Conservation (phyloP, 1,140 invertebrate species). For the Drosophila saltans region DNA sequence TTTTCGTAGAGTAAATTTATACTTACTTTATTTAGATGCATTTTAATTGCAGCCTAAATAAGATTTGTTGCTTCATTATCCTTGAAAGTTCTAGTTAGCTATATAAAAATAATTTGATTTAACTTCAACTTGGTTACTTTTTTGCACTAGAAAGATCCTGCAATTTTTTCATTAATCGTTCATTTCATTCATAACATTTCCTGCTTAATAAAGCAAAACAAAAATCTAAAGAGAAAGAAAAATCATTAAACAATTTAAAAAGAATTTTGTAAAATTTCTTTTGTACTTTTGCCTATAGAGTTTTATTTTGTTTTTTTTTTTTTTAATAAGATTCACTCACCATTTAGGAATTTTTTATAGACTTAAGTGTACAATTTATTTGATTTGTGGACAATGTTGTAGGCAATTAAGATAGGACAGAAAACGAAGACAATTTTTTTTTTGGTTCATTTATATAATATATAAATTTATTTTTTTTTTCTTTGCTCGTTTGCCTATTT, state of each 20-base stretch:
- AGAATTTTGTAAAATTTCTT: neutral
- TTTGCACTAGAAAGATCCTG: no score
- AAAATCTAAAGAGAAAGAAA: neutral
- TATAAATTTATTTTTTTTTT: conserved; percentile 6
- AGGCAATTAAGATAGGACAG: conserved; percentile 50
- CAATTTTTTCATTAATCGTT: no score
- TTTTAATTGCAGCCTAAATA: no score
- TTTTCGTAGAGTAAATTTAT: no score
- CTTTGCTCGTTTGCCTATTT: neutral
- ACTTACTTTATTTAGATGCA: no score
- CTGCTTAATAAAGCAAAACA: no score
- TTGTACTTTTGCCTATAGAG: no score
- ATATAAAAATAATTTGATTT: no score
- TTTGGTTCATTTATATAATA: neutral
- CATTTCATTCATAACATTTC: no score
- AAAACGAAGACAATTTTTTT: conserved; percentile 16
- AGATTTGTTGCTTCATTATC: no score
- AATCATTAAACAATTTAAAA: conserved; percentile 24
- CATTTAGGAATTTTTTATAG: conserved; percentile 17
- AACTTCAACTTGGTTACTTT: no score
- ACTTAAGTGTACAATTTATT: conserved; percentile 46
- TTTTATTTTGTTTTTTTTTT: neutral
- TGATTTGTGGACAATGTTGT: conserved; percentile 66
- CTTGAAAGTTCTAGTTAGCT: no score
- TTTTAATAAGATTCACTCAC: conserved; percentile 5